Percentiles rank a stretch among this genome's conserved stretches.
Evolutionary conservation across 2,888 invertebrate species (phyloP).

Genomic region (Synanthedon myopaeformis): DNA sequence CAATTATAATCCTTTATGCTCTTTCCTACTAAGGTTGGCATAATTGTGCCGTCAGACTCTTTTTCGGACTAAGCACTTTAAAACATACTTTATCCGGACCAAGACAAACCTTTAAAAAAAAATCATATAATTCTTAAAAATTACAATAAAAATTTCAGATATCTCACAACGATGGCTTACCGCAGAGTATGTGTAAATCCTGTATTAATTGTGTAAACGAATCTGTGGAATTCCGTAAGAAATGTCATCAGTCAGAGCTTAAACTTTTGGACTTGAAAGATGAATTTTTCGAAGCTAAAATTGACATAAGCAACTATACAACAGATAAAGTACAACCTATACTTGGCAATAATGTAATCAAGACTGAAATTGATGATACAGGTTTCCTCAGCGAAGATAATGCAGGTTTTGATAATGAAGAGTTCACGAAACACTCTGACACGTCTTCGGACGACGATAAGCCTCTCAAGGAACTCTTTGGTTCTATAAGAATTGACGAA

Average conservation of each 20-base stretch:
- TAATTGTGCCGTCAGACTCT: too few relatives aligned
- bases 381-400: conserved; percentile 1
- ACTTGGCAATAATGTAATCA: conserved; percentile 1
- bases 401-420: background rate
- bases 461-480: background rate
- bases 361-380: conserved; percentile 11
- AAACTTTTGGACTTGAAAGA: conserved; percentile 12
- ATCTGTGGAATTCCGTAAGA: conserved; percentile 24
- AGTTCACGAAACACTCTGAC: background rate
- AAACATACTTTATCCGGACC: too few relatives aligned
- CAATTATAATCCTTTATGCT: too few relatives aligned
- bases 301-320: background rate
- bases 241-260: conserved; percentile 21
- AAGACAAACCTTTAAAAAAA: too few relatives aligned
- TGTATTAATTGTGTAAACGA: conserved; percentile 16
- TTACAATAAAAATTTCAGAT: too few relatives aligned
- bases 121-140: too few relatives aligned
- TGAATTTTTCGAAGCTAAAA: background rate
- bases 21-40: too few relatives aligned
- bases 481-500: too few relatives aligned
- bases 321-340: conserved; percentile 1
- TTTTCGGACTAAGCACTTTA: too few relatives aligned
- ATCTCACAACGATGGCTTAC: conserved; percentile 21
- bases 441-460: background rate
- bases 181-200: conserved; percentile 28